phyloP scores from a whole-genome alignment of 1,140 invertebrate species.

The Whitmania pigra region DNA sequence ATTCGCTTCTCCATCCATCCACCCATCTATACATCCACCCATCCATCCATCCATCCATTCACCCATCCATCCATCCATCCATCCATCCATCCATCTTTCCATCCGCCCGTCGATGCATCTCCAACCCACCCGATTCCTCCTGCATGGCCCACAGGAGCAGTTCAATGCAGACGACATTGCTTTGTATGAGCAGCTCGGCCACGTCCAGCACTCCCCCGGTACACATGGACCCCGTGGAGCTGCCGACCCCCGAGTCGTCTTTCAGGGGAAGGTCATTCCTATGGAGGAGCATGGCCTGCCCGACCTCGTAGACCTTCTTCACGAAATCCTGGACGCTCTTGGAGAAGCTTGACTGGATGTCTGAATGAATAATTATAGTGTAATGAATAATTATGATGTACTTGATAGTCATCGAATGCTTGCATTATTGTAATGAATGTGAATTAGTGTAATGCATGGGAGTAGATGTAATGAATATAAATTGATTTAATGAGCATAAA shows the following conservation, averaged over 20 bases:
- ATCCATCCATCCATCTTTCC: too few relatives aligned
- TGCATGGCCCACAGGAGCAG: constrained; percentile 90
- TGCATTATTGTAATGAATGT: too few relatives aligned
- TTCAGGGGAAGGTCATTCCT: constrained; percentile 17
- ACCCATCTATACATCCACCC: background rate
- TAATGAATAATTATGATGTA: too few relatives aligned
- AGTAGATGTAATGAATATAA: too few relatives aligned
- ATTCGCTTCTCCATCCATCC: background rate
- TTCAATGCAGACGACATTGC: constrained; percentile 91
- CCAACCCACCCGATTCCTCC: constrained; percentile 73
- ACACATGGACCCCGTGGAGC: constrained; percentile 33
- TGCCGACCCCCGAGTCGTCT: constrained; percentile 10
- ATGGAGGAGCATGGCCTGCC: constrained; percentile 66
- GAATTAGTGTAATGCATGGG: too few relatives aligned
- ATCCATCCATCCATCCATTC: constrained; percentile 2
- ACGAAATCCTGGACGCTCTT: constrained; percentile 85
- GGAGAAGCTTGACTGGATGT: constrained; percentile 74
- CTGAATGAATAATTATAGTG: constrained; percentile 37
- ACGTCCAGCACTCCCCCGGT: constrained; percentile 59
- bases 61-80: background rate
- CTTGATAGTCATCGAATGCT: too few relatives aligned
- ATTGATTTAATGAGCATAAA: too few relatives aligned
- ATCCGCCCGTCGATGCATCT: background rate
- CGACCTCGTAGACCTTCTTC: constrained; percentile 70
- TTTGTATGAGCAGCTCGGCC: constrained; percentile 88